Conservation (phyloP, 2,113 vertebrate species). For the Calidris pugnax region DNA sequence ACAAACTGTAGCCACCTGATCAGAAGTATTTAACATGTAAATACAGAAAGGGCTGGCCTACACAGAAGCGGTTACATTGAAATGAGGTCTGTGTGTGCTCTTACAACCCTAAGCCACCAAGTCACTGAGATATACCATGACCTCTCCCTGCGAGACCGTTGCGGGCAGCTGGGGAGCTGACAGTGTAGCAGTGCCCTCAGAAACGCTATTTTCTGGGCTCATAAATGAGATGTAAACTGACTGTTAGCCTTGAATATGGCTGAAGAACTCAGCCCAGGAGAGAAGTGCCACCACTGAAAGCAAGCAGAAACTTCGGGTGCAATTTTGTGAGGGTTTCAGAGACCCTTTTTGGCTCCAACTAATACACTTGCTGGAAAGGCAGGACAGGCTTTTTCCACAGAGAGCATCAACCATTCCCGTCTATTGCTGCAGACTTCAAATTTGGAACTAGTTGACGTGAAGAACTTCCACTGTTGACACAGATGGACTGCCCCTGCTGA, state of each 20-base stretch:
- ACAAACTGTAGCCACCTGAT: background rate
- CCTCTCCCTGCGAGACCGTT: background rate
- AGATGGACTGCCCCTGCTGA: background rate
- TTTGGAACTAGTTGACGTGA: background rate
- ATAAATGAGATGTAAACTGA: background rate
- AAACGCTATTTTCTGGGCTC: background rate
- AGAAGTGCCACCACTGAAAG: background rate
- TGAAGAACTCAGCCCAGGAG: background rate
- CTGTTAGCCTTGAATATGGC: background rate
- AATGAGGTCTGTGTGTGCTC: background rate
- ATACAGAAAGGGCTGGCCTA: background rate
- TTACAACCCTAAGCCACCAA: background rate
- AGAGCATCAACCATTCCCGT: background rate
- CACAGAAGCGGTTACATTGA: background rate
- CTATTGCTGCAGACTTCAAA: background rate
- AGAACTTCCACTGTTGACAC: background rate
- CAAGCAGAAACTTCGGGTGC: background rate
- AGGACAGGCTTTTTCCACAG: background rate
- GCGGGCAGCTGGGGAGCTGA: background rate
- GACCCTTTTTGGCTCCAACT: background rate
- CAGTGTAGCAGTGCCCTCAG: background rate
- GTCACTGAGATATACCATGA: accelerated
- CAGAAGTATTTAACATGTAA: background rate
- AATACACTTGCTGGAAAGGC: background rate
- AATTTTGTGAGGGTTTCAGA: background rate